phyloP scores from a whole-genome alignment of 2,888 invertebrate genomes.

The Lumbricus terrestris region DNA sequence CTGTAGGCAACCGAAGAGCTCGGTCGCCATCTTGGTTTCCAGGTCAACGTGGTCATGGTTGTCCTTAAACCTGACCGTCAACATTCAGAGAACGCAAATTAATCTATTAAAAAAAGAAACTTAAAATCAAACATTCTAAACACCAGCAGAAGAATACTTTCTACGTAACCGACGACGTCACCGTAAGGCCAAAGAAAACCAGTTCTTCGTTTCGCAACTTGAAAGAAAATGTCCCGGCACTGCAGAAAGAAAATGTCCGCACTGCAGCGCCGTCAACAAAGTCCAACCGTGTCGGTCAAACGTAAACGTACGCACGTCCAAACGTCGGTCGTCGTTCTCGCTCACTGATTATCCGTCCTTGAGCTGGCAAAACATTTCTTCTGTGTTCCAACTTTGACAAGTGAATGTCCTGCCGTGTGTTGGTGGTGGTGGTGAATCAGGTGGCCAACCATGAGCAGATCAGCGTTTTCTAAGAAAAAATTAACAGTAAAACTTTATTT shows the following conservation, averaged over 20 bases:
- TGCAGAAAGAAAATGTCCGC: neutral
- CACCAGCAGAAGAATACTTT: neutral
- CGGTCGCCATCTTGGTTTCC: neutral
- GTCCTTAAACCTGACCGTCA: neutral
- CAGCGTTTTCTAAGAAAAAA: neutral
- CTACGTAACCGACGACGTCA: neutral
- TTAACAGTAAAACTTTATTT: neutral
- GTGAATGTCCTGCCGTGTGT: neutral
- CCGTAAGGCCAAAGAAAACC: neutral
- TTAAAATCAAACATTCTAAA: neutral
- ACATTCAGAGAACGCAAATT: neutral
- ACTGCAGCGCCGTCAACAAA: neutral
- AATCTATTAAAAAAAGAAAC: neutral
- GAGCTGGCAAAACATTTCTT: neutral
- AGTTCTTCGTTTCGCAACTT: neutral
- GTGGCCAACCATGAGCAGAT: neutral
- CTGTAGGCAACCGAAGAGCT: neutral
- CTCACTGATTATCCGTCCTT: neutral
- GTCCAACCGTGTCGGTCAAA: neutral
- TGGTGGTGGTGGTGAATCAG: no score
- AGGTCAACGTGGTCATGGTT: no score
- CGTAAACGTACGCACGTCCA: neutral
- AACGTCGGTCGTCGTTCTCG: neutral
- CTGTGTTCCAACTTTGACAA: neutral
- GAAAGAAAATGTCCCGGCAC: neutral